Conservation (phyloP, 2,797 vertebrate genomes). For the Tachyglossus aculeatus region DNA sequence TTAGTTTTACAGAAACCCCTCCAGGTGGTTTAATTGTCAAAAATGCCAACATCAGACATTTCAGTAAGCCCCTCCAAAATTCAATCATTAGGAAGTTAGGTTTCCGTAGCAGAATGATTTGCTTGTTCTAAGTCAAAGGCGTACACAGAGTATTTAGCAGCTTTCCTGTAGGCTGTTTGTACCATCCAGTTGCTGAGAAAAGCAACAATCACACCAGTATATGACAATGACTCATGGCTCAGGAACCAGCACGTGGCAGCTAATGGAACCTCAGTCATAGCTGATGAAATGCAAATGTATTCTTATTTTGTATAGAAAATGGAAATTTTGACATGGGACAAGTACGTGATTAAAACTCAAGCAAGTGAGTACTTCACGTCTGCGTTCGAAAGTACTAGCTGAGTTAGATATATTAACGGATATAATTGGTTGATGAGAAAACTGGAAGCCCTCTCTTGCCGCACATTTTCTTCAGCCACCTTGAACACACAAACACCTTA, state of each 20-base stretch:
- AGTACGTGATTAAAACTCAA: not conserved
- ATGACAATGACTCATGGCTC: constrained; percentile 27
- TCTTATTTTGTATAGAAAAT: constrained; percentile 3
- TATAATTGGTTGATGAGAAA: not conserved
- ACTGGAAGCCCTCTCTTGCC: not conserved
- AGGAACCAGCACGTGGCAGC: not conserved
- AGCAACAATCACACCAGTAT: constrained; percentile 8
- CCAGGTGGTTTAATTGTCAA: not conserved
- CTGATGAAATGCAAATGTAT: constrained; percentile 16
- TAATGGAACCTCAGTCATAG: not conserved
- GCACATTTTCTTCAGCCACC: not conserved
- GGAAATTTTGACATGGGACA: not conserved
- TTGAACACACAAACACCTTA: not conserved
- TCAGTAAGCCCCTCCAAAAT: too few relatives aligned
- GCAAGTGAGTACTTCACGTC: not conserved
- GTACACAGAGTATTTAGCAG: not conserved
- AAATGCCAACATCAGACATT: not conserved
- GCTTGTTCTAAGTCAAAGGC: not conserved
- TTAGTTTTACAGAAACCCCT: not conserved
- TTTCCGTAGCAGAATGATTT: constrained; percentile 16
- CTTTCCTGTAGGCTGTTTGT: constrained; percentile 8
- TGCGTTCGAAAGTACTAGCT: not conserved
- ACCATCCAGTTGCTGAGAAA: constrained; percentile 23
- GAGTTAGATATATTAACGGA: not conserved
- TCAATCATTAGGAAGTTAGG: constrained; percentile 11